Conservation (phyloP, 2,113 vertebrate species). For the Microtus oregoni region DNA sequence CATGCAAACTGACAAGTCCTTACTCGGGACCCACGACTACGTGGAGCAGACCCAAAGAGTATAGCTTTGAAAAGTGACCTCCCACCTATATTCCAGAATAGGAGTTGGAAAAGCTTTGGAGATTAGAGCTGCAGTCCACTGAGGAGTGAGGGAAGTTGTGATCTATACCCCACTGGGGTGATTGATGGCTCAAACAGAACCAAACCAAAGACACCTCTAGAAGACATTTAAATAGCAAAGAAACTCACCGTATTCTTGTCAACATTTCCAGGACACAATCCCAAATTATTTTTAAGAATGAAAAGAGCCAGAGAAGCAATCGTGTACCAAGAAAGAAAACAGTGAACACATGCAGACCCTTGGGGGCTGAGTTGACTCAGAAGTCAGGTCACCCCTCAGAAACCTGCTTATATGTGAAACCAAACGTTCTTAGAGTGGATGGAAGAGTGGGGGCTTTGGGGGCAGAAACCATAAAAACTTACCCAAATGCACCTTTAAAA, state of each 20-base stretch:
- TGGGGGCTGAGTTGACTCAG: background rate
- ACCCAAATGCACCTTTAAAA: conserved; percentile 1
- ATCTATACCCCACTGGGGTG: background rate
- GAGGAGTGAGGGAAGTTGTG: background rate
- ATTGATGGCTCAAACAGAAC: background rate
- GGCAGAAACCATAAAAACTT: background rate
- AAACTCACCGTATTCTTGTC: background rate
- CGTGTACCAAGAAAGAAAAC: background rate
- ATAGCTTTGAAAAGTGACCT: background rate
- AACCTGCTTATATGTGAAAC: background rate
- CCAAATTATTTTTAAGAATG: background rate
- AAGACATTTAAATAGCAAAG: background rate
- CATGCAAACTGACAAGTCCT: background rate
- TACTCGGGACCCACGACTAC: background rate
- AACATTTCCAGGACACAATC: background rate
- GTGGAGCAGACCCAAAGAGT: background rate
- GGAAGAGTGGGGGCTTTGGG: conserved; percentile 18
- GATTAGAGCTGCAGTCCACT: background rate
- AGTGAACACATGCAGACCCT: background rate
- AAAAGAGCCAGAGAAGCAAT: background rate
- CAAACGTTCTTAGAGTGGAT: background rate
- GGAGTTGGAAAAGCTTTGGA: background rate
- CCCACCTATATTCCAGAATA: background rate
- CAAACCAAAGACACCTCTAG: background rate
- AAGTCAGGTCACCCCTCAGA: background rate